phyloP scores from a whole-genome alignment of 2,888 invertebrate species.

The Trilocha varians region DNA sequence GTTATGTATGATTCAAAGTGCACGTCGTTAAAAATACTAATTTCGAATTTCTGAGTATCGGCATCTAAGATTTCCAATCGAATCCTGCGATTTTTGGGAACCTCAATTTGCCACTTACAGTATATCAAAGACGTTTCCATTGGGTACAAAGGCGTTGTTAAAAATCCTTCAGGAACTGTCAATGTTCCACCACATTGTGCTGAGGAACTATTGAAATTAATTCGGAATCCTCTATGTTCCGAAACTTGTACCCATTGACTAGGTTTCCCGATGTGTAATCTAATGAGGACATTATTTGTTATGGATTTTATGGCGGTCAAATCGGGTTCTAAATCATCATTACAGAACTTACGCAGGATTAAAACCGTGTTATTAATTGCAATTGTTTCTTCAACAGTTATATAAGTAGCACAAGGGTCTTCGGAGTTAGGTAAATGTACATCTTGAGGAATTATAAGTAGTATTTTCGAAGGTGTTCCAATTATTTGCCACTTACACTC shows the following conservation, averaged over 20 bases:
- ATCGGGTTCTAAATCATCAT: slow-evolving; percentile 18
- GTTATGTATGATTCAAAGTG: slow-evolving; percentile 47
- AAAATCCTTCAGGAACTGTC: slow-evolving; percentile 75
- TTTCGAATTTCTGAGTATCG: slow-evolving; percentile 37
- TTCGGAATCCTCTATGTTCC: slow-evolving; percentile 69
- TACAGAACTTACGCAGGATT: slow-evolving; percentile 37
- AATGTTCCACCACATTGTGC: slow-evolving; percentile 79
- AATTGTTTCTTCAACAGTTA: slow-evolving; percentile 44
- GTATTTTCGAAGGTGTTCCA: slow-evolving; percentile 35
- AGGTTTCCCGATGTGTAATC: slow-evolving; percentile 39
- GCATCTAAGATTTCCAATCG: slow-evolving; percentile 70
- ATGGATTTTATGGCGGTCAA: slow-evolving; percentile 33
- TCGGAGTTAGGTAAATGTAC: slow-evolving; percentile 38
- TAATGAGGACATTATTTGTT: slow-evolving; percentile 42
- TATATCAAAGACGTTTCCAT: slow-evolving; percentile 36
- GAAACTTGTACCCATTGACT: slow-evolving; percentile 35
- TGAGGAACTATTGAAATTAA: slow-evolving; percentile 74
- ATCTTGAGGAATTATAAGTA: slow-evolving; percentile 33
- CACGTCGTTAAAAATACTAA: slow-evolving; percentile 72
- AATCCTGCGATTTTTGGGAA: slow-evolving; percentile 47
- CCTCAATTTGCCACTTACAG: slow-evolving; percentile 48
- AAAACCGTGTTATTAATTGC: slow-evolving; percentile 33
- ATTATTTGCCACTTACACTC: slow-evolving; percentile 83
- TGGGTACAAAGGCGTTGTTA: slow-evolving; percentile 82
- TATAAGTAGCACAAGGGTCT: slow-evolving; percentile 40